These are phyloP conservation scores for Drosophila sp. DNA, from an alignment of 1,140 invertebrate species.

Conservation along the genomic window DNA sequence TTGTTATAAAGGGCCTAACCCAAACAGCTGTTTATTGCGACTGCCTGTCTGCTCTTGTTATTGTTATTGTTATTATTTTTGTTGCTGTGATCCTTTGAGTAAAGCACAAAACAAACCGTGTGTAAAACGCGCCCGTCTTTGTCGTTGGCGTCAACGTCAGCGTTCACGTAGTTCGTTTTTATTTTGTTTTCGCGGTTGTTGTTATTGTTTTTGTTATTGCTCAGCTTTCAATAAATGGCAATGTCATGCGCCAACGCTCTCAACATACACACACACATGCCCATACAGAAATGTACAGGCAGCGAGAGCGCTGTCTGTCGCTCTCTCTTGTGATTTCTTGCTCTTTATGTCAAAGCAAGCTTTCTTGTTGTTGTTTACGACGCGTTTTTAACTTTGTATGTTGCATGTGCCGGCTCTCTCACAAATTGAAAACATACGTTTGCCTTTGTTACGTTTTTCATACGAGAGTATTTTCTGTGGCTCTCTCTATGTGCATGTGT, in stretches of 20 bases:
- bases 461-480: not conserved
- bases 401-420: constrained; percentile 61
- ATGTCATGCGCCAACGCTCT: constrained; percentile 76
- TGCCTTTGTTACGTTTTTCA: constrained; percentile 34
- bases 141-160: not conserved
- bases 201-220: constrained; percentile 34
- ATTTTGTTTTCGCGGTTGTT: too few species aligned
- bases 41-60: constrained; percentile 9
- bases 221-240: constrained; percentile 80
- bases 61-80: constrained; percentile 16
- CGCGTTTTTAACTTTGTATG: constrained; percentile 60
- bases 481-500: constrained; percentile 2
- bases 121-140: constrained; percentile 24
- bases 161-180: constrained; percentile 17
- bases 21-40: constrained; percentile 77
- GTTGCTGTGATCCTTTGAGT: constrained; percentile 48
- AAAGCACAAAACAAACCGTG: constrained; percentile 32
- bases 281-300: constrained; percentile 10
- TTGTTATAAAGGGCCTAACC: constrained; percentile 53
- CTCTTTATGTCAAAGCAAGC: constrained; percentile 34
- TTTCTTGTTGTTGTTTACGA: constrained; percentile 63
- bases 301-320: constrained; percentile 6
- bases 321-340: constrained; percentile 13
- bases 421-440: constrained; percentile 50
- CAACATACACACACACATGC: constrained; percentile 16